phyloP scores from a whole-genome alignment of 2,888 invertebrate species.

The Platypus cylindrus region DNA sequence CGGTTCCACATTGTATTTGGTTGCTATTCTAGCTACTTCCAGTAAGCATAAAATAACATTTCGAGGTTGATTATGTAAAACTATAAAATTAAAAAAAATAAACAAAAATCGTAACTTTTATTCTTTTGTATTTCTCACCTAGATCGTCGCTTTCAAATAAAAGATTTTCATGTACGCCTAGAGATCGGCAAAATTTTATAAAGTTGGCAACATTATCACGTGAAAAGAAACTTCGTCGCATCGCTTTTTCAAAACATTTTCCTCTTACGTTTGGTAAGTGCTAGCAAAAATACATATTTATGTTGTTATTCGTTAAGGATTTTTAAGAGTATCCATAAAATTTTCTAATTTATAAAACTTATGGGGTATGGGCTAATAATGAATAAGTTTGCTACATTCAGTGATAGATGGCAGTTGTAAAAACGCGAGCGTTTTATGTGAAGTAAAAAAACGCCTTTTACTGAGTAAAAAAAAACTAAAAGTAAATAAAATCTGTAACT shows the following conservation, averaged over 20 bases:
- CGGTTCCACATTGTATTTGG: slow-evolving; percentile 66
- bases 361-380: no score
- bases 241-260: slow-evolving; percentile 72
- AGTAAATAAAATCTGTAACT: no score
- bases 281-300: slow-evolving; percentile 33
- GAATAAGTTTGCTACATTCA: no score
- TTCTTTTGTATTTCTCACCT: slow-evolving; percentile 40
- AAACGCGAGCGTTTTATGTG: no score
- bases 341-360: no score
- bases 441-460: no score
- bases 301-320: no score
- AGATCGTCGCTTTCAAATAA: slow-evolving; percentile 84
- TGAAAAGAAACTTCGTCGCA: slow-evolving; percentile 75
- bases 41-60: slow-evolving; percentile 75
- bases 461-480: no score
- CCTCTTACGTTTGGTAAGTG: slow-evolving; percentile 58
- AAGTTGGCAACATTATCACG: slow-evolving; percentile 84
- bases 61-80: slow-evolving; percentile 70
- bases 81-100: slow-evolving; percentile 33
- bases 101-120: not conserved
- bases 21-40: slow-evolving; percentile 73
- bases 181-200: slow-evolving; percentile 70
- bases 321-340: no score
- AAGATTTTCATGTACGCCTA: slow-evolving; percentile 77
- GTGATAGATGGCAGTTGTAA: no score